These are phyloP conservation scores for Aplysia californica DNA, from an alignment of 1,140 invertebrate species.

Conservation along the genomic window DNA sequence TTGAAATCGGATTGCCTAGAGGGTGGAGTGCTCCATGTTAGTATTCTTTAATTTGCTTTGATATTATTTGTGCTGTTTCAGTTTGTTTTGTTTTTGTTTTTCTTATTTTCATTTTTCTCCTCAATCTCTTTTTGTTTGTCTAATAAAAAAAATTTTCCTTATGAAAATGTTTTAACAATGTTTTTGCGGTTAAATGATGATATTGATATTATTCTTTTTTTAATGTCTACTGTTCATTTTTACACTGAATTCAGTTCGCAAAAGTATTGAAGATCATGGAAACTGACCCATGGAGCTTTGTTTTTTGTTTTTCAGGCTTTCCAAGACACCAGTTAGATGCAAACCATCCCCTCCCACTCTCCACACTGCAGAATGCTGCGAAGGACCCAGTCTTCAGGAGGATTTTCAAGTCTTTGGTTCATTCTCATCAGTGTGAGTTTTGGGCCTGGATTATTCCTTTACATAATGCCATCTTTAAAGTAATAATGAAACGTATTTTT, in stretches of 20 bases:
- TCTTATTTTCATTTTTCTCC: neutral
- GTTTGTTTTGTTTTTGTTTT: neutral
- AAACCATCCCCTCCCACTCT: neutral
- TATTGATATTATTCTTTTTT: too few species aligned
- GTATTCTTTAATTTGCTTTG: neutral
- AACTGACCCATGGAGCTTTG: too few species aligned
- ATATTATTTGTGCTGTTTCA: neutral
- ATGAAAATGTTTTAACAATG: too few species aligned
- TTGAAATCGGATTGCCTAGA: too few species aligned
- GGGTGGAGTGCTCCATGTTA: too few species aligned
- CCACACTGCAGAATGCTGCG: neutral
- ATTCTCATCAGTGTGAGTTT: neutral
- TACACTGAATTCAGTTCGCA: too few species aligned
- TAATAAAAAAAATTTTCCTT: too few species aligned
- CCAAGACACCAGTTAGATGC: neutral
- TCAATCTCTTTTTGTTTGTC: neutral
- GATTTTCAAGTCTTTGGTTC: neutral
- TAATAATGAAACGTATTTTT: too few species aligned
- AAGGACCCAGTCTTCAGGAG: neutral
- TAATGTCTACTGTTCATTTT: neutral
- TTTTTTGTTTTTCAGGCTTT: constrained; percentile 11
- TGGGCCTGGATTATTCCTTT: too few species aligned
- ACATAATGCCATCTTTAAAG: too few species aligned
- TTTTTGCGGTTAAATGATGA: too few species aligned
- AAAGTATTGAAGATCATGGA: too few species aligned